These are phyloP conservation scores for Cydia pomonella DNA, from an alignment of 1,140 invertebrate species.

Conservation along the genomic window DNA sequence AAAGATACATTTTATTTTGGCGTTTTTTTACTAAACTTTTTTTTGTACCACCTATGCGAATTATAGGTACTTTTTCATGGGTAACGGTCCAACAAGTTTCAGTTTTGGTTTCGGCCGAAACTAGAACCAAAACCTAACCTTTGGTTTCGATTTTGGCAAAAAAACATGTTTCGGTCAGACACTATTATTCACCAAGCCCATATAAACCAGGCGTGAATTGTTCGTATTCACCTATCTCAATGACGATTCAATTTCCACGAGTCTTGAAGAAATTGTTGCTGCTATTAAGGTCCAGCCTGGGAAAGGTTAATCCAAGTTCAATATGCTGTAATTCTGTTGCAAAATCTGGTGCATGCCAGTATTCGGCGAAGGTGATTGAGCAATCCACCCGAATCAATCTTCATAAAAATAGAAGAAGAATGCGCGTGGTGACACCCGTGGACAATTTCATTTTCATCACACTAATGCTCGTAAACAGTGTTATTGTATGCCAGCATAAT, in stretches of 20 bases:
- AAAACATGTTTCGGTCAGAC: too few species aligned
- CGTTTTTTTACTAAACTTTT: too few species aligned
- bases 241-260: slow-evolving; percentile 10
- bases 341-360: background rate
- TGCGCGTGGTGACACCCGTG: background rate
- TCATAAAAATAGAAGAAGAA: background rate
- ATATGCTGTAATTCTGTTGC: background rate
- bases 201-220: background rate
- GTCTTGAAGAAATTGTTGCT: background rate
- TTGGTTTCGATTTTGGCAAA: too few species aligned
- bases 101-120: too few species aligned
- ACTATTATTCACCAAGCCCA: background rate
- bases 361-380: background rate
- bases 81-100: too few species aligned
- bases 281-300: background rate
- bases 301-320: slow-evolving; percentile 8
- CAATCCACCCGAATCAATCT: background rate
- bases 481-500: too few species aligned
- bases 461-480: too few species aligned
- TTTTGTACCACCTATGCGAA: too few species aligned
- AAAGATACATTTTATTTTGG: too few species aligned
- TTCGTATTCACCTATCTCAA: background rate
- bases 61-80: too few species aligned
- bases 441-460: background rate
- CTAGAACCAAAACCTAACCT: too few species aligned